phyloP scores from a whole-genome alignment of 2,797 vertebrate species.

The Muscicapa comitata region DNA sequence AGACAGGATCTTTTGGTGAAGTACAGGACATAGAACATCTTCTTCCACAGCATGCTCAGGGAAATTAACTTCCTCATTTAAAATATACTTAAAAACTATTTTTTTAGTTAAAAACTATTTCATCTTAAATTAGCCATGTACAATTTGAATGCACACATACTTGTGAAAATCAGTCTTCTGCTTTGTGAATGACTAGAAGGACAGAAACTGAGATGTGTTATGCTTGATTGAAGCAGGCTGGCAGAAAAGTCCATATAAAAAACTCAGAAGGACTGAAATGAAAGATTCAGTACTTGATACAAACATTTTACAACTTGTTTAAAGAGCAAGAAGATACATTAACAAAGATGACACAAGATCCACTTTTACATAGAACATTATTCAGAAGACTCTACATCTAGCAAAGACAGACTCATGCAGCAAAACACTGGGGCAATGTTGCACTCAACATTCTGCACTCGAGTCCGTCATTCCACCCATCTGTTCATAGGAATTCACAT shows the following conservation, averaged over 20 bases:
- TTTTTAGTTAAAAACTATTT: neutral
- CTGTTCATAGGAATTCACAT: neutral
- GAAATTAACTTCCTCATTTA: neutral
- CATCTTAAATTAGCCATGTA: neutral
- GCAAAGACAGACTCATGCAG: neutral
- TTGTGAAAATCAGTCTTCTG: neutral
- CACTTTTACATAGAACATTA: neutral
- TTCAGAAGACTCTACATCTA: neutral
- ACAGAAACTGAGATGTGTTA: neutral
- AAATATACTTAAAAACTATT: neutral
- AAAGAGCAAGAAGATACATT: neutral
- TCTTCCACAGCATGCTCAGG: neutral
- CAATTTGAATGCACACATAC: neutral
- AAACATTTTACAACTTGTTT: neutral
- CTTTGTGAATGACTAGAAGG: neutral
- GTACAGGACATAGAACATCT: neutral
- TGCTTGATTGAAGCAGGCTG: neutral
- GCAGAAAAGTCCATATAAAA: neutral
- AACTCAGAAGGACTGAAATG: neutral
- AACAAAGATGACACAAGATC: neutral
- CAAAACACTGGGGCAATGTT: accelerated
- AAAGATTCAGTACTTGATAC: neutral
- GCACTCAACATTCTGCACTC: neutral
- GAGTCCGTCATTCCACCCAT: neutral
- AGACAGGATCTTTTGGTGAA: neutral